A percentile compares a stretch with the other conserved stretches of the same genome.
Evolutionary conservation across 2,888 invertebrate genomes (phyloP).

Genomic region (Thymelicus acteon): DNA sequence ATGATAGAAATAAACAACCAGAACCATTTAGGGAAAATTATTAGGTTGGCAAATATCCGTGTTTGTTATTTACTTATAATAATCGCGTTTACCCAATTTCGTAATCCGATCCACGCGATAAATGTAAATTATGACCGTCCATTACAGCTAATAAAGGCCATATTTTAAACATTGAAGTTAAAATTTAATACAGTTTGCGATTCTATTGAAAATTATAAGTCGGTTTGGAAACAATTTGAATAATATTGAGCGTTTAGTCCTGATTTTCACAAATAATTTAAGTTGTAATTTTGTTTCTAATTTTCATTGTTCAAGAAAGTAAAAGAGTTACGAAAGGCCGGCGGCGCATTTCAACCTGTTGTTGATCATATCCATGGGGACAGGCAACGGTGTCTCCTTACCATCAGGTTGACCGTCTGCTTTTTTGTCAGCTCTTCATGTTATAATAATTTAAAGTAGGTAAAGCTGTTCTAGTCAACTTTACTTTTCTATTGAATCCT

Average conservation of each 20-base stretch:
- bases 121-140: constrained; percentile 16
- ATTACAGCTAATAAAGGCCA: constrained; percentile 1
- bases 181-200: not conserved
- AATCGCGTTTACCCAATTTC: constrained; percentile 13
- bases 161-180: not conserved
- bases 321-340: too few species aligned
- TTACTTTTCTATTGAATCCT: too few species aligned
- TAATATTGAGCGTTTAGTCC: not conserved
- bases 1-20: not conserved
- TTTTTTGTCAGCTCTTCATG: too few species aligned
- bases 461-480: too few species aligned
- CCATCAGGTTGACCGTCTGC: too few species aligned
- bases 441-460: too few species aligned
- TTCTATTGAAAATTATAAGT: not conserved
- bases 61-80: not conserved
- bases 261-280: not conserved
- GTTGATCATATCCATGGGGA: too few species aligned
- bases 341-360: too few species aligned
- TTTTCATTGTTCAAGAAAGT: too few species aligned
- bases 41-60: not conserved
- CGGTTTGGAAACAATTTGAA: not conserved
- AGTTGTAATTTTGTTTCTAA: too few species aligned
- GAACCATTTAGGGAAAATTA: not conserved
- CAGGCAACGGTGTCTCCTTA: too few species aligned
- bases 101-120: constrained; percentile 11